Evolutionary conservation across 2,888 invertebrate species (phyloP), one percentile per base, ranked within the genome.

Genomic region (Odontothrips loti): DNA sequence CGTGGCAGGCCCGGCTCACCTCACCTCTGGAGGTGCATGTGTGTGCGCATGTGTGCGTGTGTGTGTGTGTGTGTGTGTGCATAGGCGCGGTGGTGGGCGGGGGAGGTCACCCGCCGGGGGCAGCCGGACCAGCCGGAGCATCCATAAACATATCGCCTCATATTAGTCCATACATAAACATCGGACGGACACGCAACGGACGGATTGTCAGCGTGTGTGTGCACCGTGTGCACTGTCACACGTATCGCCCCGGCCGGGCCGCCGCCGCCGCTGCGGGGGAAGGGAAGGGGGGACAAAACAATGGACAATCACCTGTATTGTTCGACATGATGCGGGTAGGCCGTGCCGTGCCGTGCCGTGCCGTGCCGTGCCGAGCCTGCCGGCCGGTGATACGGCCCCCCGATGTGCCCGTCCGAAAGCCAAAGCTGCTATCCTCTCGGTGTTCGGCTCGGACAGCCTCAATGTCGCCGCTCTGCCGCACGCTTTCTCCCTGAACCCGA

Each of bases 131-230:
- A 2, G 58, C 68, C 10, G 9, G 8, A 10, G 15, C 68, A 75
- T 75, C 68, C 68, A 75, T 75, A 75, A 75, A 75, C 68, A 75
- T 75, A 75, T 75, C 68, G 68, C 23, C 68, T 75, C 68, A 75
- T 75, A 75, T 75, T 75, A 75, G 68, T 75, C 68, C 68, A 75
- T 75, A 75, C 68, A 75, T 75, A 75, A 75, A 75, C 68, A 75
- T 75, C 27, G 68, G 27, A 27, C 27, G 58, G 58, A n/a, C 20
- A 58, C 34, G 58, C 58, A 58, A n/a, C 58, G 15, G 68, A n/a
- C 68, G 68, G 68, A 75, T 75, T 75, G 68, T 75, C 68, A 75
- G 68, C 58, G 20, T n/a, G 58, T 58, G 58, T 58, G 58, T 17
- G 58, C n/a, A 58, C 58, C 17, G 58, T 58, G 34, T 58, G 58